Evolutionary conservation across 2,113 vertebrate genomes (phyloP), one percentile per base, ranked within the genome.

Genomic region (Meleagris gallopavo): DNA sequence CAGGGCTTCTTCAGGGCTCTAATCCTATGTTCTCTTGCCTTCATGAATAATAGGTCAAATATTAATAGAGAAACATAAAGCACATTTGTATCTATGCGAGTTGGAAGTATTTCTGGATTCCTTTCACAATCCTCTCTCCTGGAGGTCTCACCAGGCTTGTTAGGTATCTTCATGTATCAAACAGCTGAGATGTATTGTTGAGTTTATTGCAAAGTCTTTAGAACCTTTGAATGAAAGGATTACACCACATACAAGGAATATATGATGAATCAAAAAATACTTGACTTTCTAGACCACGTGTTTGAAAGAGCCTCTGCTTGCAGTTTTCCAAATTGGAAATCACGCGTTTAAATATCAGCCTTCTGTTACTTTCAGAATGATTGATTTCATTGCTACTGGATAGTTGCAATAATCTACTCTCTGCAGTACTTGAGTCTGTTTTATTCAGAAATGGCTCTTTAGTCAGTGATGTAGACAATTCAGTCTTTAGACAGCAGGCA

Each of bases 41-140:
- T 65, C 64, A 11, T 38, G 50, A 13, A 6, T 2, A 41, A 24
- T 1, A 70, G 13, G 9, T 10, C 7, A 11, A 6, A 2, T 12
- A 32, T 62, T 3, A 10, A 54, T 36, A 54, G 11, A 25, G 20
- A 19, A 34, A 24, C 25, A 38, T 2, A 0, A 29, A 46, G 30
- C 11, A 54, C 67, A 7, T 55, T 6, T 61, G 48, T 60, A 72
- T 24, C 20, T 34, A n/a, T 22, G 8, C 8, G 13, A n/a, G 12
- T 66, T n/a, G 50, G 20, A 72, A 54, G 58, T 16, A 2, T 6
- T 61, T 52, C 32, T 0, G 0, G 11, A 32, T 21, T 80, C 52
- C 27, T 46, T 64, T 50, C 41, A n/a, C 18, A 24, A 30, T 22
- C 11, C 9, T 46, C 29, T 27, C 24, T 57, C 21, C 58, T 25